These are phyloP conservation scores for Sericinus montela DNA, from an alignment of 2,888 invertebrate genomes.

Conservation along the genomic window DNA sequence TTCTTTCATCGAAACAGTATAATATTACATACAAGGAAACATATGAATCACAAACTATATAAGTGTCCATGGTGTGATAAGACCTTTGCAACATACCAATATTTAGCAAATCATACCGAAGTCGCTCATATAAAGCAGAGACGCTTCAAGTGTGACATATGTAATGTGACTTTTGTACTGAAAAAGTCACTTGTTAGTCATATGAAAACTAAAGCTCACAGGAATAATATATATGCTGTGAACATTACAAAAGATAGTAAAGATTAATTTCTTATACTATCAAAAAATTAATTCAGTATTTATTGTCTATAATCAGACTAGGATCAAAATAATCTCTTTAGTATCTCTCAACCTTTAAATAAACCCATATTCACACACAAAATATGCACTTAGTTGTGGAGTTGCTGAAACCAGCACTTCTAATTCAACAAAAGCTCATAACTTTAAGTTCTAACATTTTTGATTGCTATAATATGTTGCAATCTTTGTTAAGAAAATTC, in stretches of 20 bases:
- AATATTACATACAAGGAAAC: slow-evolving; percentile 24
- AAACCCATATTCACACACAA: no score
- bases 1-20: slow-evolving; percentile 8
- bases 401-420: no score
- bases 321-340: no score
- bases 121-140: slow-evolving; percentile 9
- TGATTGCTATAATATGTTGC: no score
- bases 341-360: no score
- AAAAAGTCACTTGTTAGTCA: neutral
- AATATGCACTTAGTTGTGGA: no score
- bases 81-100: neutral
- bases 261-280: no score
- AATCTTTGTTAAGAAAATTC: no score
- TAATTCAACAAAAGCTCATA: no score
- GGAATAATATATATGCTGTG: neutral
- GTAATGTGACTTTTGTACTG: neutral
- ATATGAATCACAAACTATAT: slow-evolving; percentile 23
- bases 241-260: neutral
- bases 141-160: slow-evolving; percentile 17
- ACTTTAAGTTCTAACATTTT: no score
- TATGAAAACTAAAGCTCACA: neutral
- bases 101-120: slow-evolving; percentile 10
- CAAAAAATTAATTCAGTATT: no score
- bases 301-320: no score
- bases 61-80: slow-evolving; percentile 24